Percentiles rank a stretch among this genome's conserved stretches.
phyloP scores from a whole-genome alignment of 2,888 invertebrate genomes.

The Megastigmus dorsalis region DNA sequence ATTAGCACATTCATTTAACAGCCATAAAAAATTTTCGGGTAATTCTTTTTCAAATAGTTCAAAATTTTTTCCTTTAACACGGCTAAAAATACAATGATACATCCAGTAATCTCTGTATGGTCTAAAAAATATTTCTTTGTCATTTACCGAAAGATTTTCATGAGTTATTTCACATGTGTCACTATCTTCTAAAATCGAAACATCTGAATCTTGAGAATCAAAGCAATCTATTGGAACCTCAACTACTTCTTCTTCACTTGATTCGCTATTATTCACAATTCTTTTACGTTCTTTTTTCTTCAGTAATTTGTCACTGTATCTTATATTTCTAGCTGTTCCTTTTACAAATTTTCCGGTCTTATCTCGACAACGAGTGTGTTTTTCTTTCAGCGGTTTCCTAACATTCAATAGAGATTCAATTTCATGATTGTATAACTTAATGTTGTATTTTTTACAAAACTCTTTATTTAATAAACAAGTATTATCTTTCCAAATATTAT shows the following conservation, averaged over 20 bases:
- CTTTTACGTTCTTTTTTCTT: slow-evolving; percentile 10
- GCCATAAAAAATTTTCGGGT: slow-evolving; percentile 71
- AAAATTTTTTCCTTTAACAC: slow-evolving; percentile 64
- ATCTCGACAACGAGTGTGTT: slow-evolving; percentile 38
- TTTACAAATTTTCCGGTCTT: slow-evolving; percentile 53
- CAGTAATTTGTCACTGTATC: neutral
- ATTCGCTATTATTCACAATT: slow-evolving; percentile 15
- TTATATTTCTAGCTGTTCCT: neutral
- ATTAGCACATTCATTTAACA: slow-evolving; percentile 70
- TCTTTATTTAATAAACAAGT: slow-evolving; percentile 31
- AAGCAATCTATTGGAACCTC: slow-evolving; percentile 24
- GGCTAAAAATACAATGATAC: slow-evolving; percentile 66
- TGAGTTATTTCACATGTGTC: neutral
- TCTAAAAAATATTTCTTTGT: slow-evolving; percentile 58
- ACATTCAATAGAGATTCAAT: slow-evolving; percentile 49
- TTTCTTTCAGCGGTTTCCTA: slow-evolving; percentile 7
- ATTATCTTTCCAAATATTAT: slow-evolving; percentile 7
- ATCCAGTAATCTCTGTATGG: slow-evolving; percentile 72
- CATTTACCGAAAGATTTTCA: slow-evolving; percentile 15
- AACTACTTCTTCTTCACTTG: slow-evolving; percentile 25
- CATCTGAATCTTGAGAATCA: slow-evolving; percentile 43
- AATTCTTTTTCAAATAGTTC: slow-evolving; percentile 66
- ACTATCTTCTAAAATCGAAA: slow-evolving; percentile 41
- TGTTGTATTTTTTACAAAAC: slow-evolving; percentile 57
- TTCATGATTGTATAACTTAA: slow-evolving; percentile 58